Conservation (phyloP, 2,888 invertebrate genomes). For the Girardia tigrina region DNA sequence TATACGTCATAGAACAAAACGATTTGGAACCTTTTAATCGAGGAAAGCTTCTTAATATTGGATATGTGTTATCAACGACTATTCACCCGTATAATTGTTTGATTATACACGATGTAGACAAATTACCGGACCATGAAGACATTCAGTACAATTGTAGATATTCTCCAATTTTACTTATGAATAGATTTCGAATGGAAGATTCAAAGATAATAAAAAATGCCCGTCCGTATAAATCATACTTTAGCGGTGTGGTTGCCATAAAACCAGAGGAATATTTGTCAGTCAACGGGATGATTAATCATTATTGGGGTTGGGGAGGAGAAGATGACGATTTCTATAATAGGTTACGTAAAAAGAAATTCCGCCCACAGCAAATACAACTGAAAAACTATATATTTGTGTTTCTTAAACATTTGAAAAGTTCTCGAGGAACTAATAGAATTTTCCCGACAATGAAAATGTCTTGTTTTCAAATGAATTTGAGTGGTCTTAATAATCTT, state of each 20-base stretch:
- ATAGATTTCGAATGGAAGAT: background rate
- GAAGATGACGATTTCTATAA: conserved; percentile 26
- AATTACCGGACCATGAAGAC: background rate
- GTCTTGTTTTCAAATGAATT: background rate
- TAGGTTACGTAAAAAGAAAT: background rate
- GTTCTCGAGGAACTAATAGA: background rate
- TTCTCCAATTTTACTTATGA: background rate
- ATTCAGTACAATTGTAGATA: background rate
- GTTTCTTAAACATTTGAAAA: background rate
- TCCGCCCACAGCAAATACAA: background rate
- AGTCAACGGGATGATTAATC: conserved; percentile 17
- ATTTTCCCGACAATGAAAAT: background rate
- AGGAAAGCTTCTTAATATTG: conserved; percentile 16
- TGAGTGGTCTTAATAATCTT: background rate
- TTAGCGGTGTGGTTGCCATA: background rate
- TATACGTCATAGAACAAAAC: conserved; percentile 11
- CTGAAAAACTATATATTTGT: background rate
- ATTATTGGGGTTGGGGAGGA: conserved; percentile 26
- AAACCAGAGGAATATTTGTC: background rate
- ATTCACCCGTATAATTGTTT: background rate
- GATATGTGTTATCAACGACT: background rate
- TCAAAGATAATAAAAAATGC: background rate
- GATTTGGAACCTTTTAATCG: background rate
- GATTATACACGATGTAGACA: conserved; percentile 21
- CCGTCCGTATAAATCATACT: background rate